Percentiles rank a stretch among this genome's conserved stretches.
These are phyloP conservation scores for Lasioglossum oenotherae DNA, from an alignment of 2,888 invertebrate species.

Conservation along the genomic window DNA sequence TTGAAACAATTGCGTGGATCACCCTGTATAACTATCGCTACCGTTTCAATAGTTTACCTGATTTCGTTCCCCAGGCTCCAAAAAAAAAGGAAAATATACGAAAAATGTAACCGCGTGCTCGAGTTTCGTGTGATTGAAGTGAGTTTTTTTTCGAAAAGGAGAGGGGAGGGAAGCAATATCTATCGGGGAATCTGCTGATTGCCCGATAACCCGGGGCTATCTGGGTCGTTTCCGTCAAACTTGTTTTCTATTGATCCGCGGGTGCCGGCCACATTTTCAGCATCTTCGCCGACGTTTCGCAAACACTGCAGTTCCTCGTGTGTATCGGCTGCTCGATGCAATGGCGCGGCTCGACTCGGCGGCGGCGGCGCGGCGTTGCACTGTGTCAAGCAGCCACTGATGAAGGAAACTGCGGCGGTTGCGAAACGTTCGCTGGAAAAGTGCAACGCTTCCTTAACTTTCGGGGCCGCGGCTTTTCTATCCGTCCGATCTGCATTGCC, in stretches of 20 bases:
- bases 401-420: conserved; percentile 41
- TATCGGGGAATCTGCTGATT: not conserved
- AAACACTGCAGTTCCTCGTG: conserved; percentile 37
- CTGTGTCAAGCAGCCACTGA: conserved; percentile 53
- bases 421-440: conserved; percentile 46
- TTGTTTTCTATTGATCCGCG: conserved; percentile 29
- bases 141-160: not conserved
- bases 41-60: no score
- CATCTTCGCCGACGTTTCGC: conserved; percentile 41
- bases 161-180: not conserved
- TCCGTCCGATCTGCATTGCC: conserved; percentile 7
- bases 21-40: no score
- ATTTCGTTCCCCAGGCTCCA: no score
- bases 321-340: conserved; percentile 25
- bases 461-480: not conserved
- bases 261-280: conserved; percentile 31
- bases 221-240: conserved; percentile 25
- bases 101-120: not conserved
- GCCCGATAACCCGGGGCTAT: conserved; percentile 11
- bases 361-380: conserved; percentile 5
- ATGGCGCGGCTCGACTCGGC: not conserved
- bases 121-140: not conserved
- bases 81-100: no score
- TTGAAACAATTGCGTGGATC: no score
- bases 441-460: conserved; percentile 38